Base-by-base conservation (phyloP, 2,113 vertebrate species). In the Podarcis raffonei region DNA sequence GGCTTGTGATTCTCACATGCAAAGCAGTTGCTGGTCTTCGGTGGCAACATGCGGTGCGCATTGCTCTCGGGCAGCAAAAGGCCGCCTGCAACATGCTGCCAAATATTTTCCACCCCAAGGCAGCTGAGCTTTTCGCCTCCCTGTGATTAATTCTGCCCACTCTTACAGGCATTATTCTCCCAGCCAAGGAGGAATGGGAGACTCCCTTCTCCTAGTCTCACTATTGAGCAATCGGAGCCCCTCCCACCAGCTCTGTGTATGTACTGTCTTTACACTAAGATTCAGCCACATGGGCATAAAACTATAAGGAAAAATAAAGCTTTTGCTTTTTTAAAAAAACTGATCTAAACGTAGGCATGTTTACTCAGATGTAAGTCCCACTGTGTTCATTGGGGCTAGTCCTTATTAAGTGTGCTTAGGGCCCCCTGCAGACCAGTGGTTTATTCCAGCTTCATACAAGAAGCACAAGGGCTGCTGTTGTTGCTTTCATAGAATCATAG, bases 1-100 rank as follows among this genome's bases (percentile, higher is more conserved):
- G 83, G 87, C 92, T 88, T 72, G 13, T 88, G 93, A 80, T 90
- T 0, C 5, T 90, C 95, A 88, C 94, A 91, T 5, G 20, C 4
- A 2, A 53, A 76, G 90, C 89, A 35, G 6, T 0, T 42, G 81
- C 75, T 7, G 85, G 87, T 89, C 85, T 42, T 83, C 68, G 57
- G 88, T 92, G 81, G 16, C 68, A 32, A 37, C 83, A 20, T 81
- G 13, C 37, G 77, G 11, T 53, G 48, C 82, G 72, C 62, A 13
- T 84, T 11, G 20, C 5, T 1, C 84, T 93, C 89, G 37, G 22
- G 84, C 11, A 78, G 89, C 0, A 12, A 30, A 7, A 2, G 2
- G 2, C 65, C 30, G 1, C 3, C 68, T 2, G 4, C 85, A 89
- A 68, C 59, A 30, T 15, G 35, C 57, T 6, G 42, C 7, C 48